Evolutionary conservation across 2,113 vertebrate species (phyloP).

Genomic region (Hypanus sabinus): DNA sequence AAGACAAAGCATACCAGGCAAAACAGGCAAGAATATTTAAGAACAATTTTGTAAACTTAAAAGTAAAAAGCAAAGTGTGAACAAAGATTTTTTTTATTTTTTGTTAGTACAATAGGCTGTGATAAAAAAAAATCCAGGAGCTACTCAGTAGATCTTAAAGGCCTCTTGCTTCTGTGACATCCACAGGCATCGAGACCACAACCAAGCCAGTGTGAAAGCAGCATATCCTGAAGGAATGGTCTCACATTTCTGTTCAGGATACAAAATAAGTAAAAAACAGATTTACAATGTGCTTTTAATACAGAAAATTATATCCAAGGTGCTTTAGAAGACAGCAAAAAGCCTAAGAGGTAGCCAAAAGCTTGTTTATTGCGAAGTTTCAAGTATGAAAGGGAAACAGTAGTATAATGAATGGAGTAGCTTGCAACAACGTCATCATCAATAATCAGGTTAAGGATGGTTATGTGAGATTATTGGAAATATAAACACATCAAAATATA

Average conservation of each 20-base stretch:
- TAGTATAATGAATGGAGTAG: neutral
- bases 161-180: neutral
- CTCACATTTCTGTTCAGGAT: neutral
- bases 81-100: neutral
- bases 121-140: neutral
- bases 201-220: neutral
- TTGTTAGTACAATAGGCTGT: constrained; percentile 1
- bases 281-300: neutral
- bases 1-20: neutral
- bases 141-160: neutral
- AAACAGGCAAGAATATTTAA: neutral
- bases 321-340: neutral
- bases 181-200: neutral
- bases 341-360: neutral
- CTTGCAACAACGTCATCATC: no score
- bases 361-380: neutral
- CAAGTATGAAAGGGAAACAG: neutral
- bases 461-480: no score
- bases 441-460: no score
- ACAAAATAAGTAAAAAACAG: neutral
- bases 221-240: neutral
- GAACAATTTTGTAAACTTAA: neutral
- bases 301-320: neutral
- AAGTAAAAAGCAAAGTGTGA: neutral
- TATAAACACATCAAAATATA: no score